Conservation (phyloP, 2,888 invertebrate species). For the Tinea semifulvella region DNA sequence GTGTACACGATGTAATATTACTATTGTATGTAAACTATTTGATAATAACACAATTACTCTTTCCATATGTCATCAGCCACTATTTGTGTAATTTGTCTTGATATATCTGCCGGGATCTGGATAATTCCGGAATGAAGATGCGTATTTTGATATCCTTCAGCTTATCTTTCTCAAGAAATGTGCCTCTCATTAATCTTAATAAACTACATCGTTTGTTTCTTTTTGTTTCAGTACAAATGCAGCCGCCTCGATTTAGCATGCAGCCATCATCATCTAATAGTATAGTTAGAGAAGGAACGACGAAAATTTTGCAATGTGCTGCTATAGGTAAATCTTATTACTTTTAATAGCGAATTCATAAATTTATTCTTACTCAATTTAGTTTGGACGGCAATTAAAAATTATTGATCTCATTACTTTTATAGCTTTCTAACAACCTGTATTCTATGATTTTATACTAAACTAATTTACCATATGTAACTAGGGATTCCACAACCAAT, state of each 20-base stretch:
- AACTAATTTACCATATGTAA: too few relatives aligned
- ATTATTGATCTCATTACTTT: too few relatives aligned
- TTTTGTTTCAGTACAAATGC: conserved; percentile 64
- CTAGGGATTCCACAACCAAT: conserved; percentile 90
- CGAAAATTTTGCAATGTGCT: conserved; percentile 92
- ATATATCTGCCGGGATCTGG: conserved; percentile 6
- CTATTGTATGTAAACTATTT: conserved; percentile 2
- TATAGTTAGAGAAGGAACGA: conserved; percentile 86
- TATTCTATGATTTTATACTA: too few relatives aligned
- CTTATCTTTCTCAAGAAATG: not conserved
- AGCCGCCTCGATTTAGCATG: conserved; percentile 88
- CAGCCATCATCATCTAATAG: conserved; percentile 88
- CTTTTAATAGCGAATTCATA: not conserved
- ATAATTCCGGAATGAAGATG: not conserved
- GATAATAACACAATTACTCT: conserved; percentile 1
- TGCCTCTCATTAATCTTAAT: conserved; percentile 5
- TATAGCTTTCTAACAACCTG: too few relatives aligned
- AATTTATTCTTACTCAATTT: too few relatives aligned
- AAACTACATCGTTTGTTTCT: conserved; percentile 14
- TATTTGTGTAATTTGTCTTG: conserved; percentile 3
- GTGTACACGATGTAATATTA: not conserved
- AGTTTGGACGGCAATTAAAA: too few relatives aligned
- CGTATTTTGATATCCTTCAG: conserved; percentile 5
- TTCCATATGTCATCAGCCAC: not conserved
- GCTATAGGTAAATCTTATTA: conserved; percentile 73